Evolutionary conservation across 2,113 vertebrate genomes (phyloP), one percentile per base, ranked within the genome.

Genomic region (Colistium nudipinnis): DNA sequence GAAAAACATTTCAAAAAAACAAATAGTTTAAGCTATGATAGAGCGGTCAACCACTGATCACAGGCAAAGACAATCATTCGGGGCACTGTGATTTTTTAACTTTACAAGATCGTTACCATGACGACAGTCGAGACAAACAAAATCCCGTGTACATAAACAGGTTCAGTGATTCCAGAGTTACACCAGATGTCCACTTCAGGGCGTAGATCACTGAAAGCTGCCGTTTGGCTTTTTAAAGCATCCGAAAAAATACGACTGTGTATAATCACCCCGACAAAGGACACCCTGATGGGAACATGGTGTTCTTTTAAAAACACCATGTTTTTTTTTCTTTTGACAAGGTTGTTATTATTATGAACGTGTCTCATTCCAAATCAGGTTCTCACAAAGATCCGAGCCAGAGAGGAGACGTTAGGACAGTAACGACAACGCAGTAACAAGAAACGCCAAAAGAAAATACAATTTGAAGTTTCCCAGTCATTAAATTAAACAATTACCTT

Each of bases 81-180:
- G 16, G 48, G 25, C 63, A 33, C 7, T 20, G 33, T 59, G 52
- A 80, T 79, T 79, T 76, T 55, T n/a, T n/a, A n/a, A 54, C 65
- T 81, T 73, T 33, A 74, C 51, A 35, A 59, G 78, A 78, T 63
- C 74, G 86, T 86, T 72, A 67, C 87, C 85, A 84, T 81, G 86
- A 80, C 86, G 51, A 85, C 80, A 55, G 41, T 28, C 56, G 72
- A 65, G 66, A 85, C 86, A 89, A 88, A 89, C 80, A 83, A 76
- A 76, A 70, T 78, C 73, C 30, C 70, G 49, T 43, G 71, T 24
- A 30, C 25, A 25, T 36, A 70, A 83, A 79, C 57, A 81, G 74
- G 54, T 63, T 73, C 78, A 70, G 69, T 54, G 77, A 71, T 64
- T 78, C 64, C 71, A 65, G 74, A 81, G 62, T 45, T 57, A 52